Percentiles rank a stretch among this genome's conserved stretches.
phyloP scores from a whole-genome alignment of 1,140 invertebrate genomes.

The Pogonomyrmex barbatus region DNA sequence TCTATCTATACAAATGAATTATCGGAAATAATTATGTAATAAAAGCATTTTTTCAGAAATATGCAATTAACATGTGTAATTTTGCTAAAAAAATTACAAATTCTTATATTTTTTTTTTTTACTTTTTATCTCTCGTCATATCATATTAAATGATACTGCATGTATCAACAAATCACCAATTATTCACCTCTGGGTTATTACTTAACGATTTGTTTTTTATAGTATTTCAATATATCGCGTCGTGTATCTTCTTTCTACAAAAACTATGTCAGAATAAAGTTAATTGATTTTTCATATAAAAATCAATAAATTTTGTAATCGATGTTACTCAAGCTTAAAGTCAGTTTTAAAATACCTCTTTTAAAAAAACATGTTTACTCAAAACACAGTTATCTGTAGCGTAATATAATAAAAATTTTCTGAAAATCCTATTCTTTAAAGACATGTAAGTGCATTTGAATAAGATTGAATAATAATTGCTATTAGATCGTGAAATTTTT shows the following conservation, averaged over 20 bases:
- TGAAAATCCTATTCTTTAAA: background rate
- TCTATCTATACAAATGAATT: conserved; percentile 35
- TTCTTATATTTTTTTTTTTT: conserved; percentile 16
- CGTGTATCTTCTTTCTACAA: background rate
- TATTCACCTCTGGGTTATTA: conserved; percentile 5
- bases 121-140: background rate
- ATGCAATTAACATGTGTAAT: background rate
- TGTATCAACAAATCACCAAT: background rate
- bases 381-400: background rate
- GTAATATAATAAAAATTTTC: background rate
- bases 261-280: conserved; percentile 2
- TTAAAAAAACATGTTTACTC: background rate
- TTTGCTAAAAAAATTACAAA: background rate
- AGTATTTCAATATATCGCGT: background rate
- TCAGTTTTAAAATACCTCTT: conserved; percentile 1
- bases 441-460: background rate
- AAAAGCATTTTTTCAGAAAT: conserved; percentile 44
- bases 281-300: background rate
- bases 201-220: background rate
- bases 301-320: conserved; percentile 1
- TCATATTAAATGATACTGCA: conserved; percentile 14
- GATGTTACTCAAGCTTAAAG: background rate
- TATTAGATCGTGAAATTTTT: background rate
- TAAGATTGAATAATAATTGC: background rate
- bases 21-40: conserved; percentile 61